phyloP scores from a whole-genome alignment of 2,888 invertebrate species.

The Lycia hirtaria region DNA sequence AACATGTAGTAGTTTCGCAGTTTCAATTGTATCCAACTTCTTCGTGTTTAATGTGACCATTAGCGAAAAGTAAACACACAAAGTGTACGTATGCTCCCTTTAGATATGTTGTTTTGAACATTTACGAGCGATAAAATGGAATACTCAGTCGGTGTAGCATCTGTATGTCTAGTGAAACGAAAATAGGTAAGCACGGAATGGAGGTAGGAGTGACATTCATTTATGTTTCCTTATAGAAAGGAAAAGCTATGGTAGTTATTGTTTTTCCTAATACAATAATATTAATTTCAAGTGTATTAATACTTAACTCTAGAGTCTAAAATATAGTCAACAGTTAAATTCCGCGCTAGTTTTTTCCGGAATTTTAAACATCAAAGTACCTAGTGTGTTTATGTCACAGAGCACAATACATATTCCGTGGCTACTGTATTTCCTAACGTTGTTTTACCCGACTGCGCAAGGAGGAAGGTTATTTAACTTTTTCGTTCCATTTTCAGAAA shows the following conservation, averaged over 20 bases:
- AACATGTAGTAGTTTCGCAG: constrained; percentile 45
- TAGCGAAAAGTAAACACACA: constrained; percentile 43
- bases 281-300: no score
- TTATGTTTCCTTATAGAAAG: constrained; percentile 12
- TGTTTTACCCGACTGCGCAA: no score
- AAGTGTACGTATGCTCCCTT: constrained; percentile 37
- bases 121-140: constrained; percentile 33
- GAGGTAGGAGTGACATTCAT: constrained; percentile 15
- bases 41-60: constrained; percentile 48
- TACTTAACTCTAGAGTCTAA: no score
- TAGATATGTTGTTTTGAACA: constrained; percentile 35
- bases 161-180: constrained; percentile 23
- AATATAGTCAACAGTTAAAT: background rate
- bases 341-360: no score
- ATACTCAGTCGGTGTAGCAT: constrained; percentile 19
- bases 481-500: background rate
- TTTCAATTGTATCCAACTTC: constrained; percentile 51
- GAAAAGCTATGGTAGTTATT: background rate
- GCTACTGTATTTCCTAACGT: no score
- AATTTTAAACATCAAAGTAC: background rate
- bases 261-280: background rate
- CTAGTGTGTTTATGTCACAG: no score
- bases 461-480: background rate
- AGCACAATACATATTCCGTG: no score
- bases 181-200: constrained; percentile 23